Conservation (phyloP, 2,888 invertebrate species). For the Melanostoma scalare region DNA sequence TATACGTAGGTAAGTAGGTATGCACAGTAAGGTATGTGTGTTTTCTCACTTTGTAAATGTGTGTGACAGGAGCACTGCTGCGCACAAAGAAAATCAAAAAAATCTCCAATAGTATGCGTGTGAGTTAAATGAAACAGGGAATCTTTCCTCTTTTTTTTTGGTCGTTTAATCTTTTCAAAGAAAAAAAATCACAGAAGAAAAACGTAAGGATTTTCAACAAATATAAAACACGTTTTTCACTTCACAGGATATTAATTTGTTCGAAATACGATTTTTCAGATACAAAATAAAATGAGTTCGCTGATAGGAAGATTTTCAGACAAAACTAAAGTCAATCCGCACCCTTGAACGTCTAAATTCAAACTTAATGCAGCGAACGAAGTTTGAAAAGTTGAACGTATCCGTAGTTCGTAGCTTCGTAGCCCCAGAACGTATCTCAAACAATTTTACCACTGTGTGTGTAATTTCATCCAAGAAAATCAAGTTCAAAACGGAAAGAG, state of each 20-base stretch:
- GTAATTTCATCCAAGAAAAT: constrained; percentile 43
- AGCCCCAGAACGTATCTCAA: constrained; percentile 16
- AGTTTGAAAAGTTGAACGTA: constrained; percentile 69
- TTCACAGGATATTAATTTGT: not conserved
- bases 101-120: constrained; percentile 36
- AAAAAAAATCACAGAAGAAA: not conserved
- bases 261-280: not conserved
- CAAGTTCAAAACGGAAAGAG: constrained; percentile 38
- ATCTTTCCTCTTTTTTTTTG: constrained; percentile 28
- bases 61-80: constrained; percentile 33
- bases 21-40: constrained; percentile 12
- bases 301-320: constrained; percentile 4
- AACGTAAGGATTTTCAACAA: constrained; percentile 28
- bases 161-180: constrained; percentile 2
- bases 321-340: constrained; percentile 69
- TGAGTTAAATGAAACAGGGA: constrained; percentile 46
- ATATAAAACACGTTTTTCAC: constrained; percentile 18
- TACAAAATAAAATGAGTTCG: constrained; percentile 1
- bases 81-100: constrained; percentile 62
- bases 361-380: constrained; percentile 67
- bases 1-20: constrained; percentile 11
- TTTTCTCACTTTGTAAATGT: constrained; percentile 19
- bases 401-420: not conserved
- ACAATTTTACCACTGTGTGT: constrained; percentile 9
- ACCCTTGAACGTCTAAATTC: constrained; percentile 72